Evolutionary conservation across 2,113 vertebrate genomes (phyloP).

Genomic region (Antechinus flavipes): DNA sequence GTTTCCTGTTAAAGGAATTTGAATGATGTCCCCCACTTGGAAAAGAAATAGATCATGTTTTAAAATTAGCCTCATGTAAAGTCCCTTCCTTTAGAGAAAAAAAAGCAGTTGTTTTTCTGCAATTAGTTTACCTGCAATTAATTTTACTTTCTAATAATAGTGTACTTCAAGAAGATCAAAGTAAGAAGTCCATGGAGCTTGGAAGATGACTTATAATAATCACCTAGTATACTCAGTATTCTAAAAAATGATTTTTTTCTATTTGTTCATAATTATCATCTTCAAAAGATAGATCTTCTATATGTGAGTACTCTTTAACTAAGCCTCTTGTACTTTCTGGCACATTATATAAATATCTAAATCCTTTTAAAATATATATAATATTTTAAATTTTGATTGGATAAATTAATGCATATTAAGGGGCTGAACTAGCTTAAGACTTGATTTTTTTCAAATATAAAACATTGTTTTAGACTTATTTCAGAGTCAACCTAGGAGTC

Average conservation of each 20-base stretch:
- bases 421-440: not conserved
- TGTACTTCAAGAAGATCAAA: constrained; percentile 30
- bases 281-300: not conserved
- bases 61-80: constrained; percentile 12
- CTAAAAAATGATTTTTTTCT: constrained; percentile 40
- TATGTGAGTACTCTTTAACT: not conserved
- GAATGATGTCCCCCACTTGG: constrained; percentile 34
- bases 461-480: not conserved
- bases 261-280: constrained; percentile 10
- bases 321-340: not conserved
- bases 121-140: constrained; percentile 50
- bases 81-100: not conserved
- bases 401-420: not conserved
- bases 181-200: constrained; percentile 15
- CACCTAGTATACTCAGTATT: constrained; percentile 22
- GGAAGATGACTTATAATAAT: constrained; percentile 47
- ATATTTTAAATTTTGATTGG: not conserved
- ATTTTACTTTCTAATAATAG: constrained; percentile 63
- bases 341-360: not conserved
- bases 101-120: constrained; percentile 45
- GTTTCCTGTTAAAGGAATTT: constrained; percentile 19
- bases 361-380: not conserved
- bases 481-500: not conserved
- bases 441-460: not conserved
- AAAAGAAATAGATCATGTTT: constrained; percentile 26